phyloP scores from a whole-genome alignment of 1,140 invertebrate genomes.

The Apocrypta bakeri region DNA sequence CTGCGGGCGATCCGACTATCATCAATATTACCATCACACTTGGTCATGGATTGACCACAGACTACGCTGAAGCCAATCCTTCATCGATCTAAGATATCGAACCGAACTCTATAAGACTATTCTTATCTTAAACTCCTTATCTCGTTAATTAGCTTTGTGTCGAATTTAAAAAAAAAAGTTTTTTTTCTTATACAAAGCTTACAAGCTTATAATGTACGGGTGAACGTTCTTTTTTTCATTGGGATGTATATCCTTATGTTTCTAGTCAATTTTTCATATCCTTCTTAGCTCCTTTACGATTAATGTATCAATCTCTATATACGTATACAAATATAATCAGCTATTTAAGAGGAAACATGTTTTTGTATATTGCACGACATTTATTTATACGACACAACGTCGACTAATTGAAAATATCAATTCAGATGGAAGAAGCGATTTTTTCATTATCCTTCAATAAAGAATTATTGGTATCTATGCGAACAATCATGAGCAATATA shows the following conservation, averaged over 20 bases:
- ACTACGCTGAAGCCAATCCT: neutral
- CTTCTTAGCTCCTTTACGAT: neutral
- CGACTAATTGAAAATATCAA: neutral
- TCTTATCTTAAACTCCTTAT: no score
- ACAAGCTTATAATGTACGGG: no score
- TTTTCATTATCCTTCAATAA: no score
- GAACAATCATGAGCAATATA: neutral
- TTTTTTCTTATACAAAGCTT: no score
- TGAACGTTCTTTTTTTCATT: no score
- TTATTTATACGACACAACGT: neutral
- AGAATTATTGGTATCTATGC: neutral
- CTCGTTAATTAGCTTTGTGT: no score
- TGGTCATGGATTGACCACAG: conserved; percentile 36
- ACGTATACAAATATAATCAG: neutral
- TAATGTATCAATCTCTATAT: no score
- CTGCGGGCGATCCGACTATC: conserved; percentile 56
- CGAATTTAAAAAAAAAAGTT: no score
- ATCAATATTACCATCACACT: conserved; percentile 63
- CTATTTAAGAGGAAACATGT: neutral
- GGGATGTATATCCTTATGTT: no score
- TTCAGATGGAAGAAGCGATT: no score
- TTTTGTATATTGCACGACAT: neutral
- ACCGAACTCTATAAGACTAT: neutral
- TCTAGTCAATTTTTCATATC: neutral
- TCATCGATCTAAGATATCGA: neutral